Evolutionary conservation across 2,113 vertebrate species (phyloP), one percentile per base, ranked within the genome.

Genomic region (Nansenia antarctica): DNA sequence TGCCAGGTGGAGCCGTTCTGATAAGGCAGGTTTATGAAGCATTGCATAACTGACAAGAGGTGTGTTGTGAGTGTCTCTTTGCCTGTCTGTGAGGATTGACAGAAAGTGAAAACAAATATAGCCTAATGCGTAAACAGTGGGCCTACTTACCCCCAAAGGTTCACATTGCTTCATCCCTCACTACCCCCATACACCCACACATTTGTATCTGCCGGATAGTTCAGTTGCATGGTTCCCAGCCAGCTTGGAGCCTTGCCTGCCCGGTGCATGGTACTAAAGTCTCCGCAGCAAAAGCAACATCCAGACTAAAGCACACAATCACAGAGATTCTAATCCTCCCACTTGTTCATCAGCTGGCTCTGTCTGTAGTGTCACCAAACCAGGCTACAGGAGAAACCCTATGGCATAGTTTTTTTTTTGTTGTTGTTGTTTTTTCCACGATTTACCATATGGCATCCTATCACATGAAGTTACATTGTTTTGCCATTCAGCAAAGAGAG

Each of bases 1-100:
- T n/a, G n/a, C n/a, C n/a, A 84, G 79, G 79, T 85, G 73, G 81
- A 72, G 69, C 54, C 42, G n/a, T n/a, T n/a, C n/a, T n/a, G n/a
- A 5, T 26, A 26, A 79, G 3, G 6, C 3, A 37, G 22, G 35
- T 24, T 15, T 27, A 61, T 74, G 62, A 14, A 2, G 39, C 22
- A 31, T 45, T 34, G 37, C 14, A 59, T 32, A 8, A 55, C 12
- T 15, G 39, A 66, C 76, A 65, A 61, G 20, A 72, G 42, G 39
- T 15, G 69, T 67, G 87, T 73, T 70, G 69, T 55, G 62, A 78
- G 74, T 70, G 8, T 32, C 7, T 65, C 59, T 12, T n/a, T 60
- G 22, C 5, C 22, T 18, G 74, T 76, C 79, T 73, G 65, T 30
- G 18, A 65, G 31, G 22, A 20, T 65, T 70, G 34, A 35, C 14